Evolutionary conservation across 2,888 invertebrate species (phyloP).

Genomic region (Unio delphinus): DNA sequence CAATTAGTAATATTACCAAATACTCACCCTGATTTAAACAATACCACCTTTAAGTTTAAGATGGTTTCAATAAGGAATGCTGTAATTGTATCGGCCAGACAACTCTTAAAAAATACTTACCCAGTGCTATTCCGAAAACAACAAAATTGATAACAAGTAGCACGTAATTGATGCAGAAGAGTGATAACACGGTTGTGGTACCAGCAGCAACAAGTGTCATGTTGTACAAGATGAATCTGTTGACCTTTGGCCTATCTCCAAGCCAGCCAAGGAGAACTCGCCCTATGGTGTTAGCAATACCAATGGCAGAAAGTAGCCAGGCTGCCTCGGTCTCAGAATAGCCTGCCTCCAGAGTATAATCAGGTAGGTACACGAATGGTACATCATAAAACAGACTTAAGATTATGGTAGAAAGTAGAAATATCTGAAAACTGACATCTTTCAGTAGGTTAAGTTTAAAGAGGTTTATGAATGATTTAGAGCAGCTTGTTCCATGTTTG

Average conservation of each 20-base stretch:
- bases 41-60: no score
- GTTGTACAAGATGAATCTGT: conserved; percentile 91
- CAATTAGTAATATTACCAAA: no score
- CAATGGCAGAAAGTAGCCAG: conserved; percentile 87
- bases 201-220: conserved; percentile 89
- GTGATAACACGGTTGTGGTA: conserved; percentile 84
- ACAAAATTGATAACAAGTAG: neutral
- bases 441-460: conserved; percentile 11
- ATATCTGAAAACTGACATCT: conserved; percentile 82
- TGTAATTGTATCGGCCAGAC: conserved; percentile 3
- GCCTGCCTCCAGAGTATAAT: conserved; percentile 74
- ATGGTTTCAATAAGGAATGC: neutral
- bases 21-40: no score
- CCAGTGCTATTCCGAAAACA: no score
- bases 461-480: conserved; percentile 59
- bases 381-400: conserved; percentile 94
- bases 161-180: conserved; percentile 77
- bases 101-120: no score
- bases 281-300: conserved; percentile 92
- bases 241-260: conserved; percentile 78
- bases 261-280: conserved; percentile 78
- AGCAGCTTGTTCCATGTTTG: no score
- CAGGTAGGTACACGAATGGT: conserved; percentile 89
- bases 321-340: conserved; percentile 73
- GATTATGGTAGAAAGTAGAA: conserved; percentile 91